Base-by-base conservation (phyloP, 2,888 invertebrate species). In the Rambutsinella grinnellia region DNA sequence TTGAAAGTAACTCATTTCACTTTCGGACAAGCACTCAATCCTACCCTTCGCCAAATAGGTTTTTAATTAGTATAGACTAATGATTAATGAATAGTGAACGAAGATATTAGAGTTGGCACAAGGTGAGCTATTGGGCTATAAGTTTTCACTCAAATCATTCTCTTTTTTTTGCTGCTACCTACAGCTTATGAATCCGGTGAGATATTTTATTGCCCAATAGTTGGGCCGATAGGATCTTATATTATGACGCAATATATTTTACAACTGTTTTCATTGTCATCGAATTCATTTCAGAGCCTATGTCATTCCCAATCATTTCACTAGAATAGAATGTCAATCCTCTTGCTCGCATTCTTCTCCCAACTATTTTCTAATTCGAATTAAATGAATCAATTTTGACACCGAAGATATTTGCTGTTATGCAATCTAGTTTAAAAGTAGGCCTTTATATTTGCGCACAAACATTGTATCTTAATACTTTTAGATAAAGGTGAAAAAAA, bases 21-120 rank as follows among this genome's bases (percentile, higher is more conserved):
- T n/a, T n/a, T n/a, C n/a, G n/a, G n/a, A n/a, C n/a, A n/a, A n/a
- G n/a, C n/a, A n/a, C n/a, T n/a, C n/a, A n/a, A n/a, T n/a, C n/a
- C n/a, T 36, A 36, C 13, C 36, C 36, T 36, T 36, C 36, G 36
- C 44, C 26, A 67, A 67, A 67, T 46, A 49, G 57, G 56, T 67
- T 67, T 67, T 67, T 67, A 67, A 67, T 67, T 67, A 57, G 26
- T 19, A 36, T 36, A 36, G 36, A 36, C 13, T 36, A 36, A 36
- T 36, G 36, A 36, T 36, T 36, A 36, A 36, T 36, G 36, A 36
- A 13, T 36, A 36, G 13, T 36, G 36, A 36, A 13, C 13, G 36
- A 5, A 36, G 6, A 36, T 13, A 36, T 36, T 5, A 36, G 36
- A 36, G 13, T 36, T n/a, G n/a, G n/a, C n/a, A n/a, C n/a, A n/a